These are phyloP conservation scores for Sciurus vulgaris DNA, from an alignment of 2,797 vertebrate species.

Conservation along the genomic window DNA sequence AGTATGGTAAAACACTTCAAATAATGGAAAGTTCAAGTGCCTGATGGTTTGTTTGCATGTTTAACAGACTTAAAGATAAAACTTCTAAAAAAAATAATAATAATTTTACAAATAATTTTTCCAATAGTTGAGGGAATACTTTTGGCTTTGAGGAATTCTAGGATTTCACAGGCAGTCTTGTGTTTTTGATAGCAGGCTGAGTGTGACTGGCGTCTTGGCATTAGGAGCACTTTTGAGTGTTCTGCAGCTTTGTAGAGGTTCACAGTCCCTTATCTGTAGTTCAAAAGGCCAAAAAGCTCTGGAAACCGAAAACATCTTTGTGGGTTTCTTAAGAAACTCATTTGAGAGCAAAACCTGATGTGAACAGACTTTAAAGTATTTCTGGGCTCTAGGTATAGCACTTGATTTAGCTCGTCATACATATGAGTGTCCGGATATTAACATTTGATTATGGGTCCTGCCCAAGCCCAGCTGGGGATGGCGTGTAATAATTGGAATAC, in stretches of 20 bases:
- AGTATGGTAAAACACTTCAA: background rate
- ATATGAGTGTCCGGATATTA: background rate
- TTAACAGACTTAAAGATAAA: slow-evolving; percentile 15
- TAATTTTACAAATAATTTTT: background rate
- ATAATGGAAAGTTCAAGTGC: background rate
- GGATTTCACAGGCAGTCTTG: background rate
- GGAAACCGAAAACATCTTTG: background rate
- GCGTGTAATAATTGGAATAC: background rate
- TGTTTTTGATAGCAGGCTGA: background rate
- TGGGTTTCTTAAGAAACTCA: background rate
- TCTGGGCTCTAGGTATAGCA: too few relatives aligned
- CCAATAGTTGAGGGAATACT: background rate
- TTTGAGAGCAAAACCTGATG: background rate
- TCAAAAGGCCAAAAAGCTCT: background rate
- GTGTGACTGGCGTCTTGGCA: background rate
- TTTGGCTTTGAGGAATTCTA: background rate
- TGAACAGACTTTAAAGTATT: background rate
- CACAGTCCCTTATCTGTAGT: background rate
- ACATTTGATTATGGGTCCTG: background rate
- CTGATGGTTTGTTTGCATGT: background rate
- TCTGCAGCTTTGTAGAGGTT: background rate
- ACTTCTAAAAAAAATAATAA: background rate
- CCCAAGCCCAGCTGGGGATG: background rate
- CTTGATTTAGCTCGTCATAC: background rate
- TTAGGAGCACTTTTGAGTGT: background rate